Evolutionary conservation across 2,888 invertebrate genomes (phyloP).

Genomic region (Eulithis testata): DNA sequence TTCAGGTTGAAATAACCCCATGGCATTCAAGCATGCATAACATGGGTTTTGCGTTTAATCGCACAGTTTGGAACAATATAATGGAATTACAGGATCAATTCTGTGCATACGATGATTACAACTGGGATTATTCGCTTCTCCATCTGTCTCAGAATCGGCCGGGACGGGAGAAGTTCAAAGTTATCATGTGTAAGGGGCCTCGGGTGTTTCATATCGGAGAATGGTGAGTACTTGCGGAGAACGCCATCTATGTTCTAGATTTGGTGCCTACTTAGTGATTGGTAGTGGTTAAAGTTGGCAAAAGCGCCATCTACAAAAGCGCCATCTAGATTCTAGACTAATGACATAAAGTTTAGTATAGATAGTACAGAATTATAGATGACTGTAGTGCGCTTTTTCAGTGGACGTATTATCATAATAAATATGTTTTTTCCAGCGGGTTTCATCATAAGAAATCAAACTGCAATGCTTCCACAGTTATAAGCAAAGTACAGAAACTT

Average conservation of each 20-base stretch:
- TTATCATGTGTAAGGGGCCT: constrained; percentile 96
- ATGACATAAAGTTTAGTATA: too few relatives aligned
- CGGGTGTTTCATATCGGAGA: constrained; percentile 99
- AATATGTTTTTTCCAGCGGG: constrained; percentile 86
- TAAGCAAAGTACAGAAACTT: constrained; percentile 93
- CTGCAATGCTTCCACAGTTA: constrained; percentile 93
- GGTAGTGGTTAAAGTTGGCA: too few relatives aligned
- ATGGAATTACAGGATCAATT: constrained; percentile 93
- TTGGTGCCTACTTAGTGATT: too few relatives aligned
- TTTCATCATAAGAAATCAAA: constrained; percentile 97
- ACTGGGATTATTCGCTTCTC: constrained; percentile 99
- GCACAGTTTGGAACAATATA: constrained; percentile 93
- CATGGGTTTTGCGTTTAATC: constrained; percentile 99
- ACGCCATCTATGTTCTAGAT: not conserved
- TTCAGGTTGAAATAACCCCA: constrained; percentile 94
- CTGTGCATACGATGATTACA: constrained; percentile 99
- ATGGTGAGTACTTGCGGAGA: constrained; percentile 87
- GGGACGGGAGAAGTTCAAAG: constrained; percentile 88
- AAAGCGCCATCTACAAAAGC: not conserved
- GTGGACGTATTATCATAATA: not conserved
- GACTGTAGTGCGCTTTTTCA: too few relatives aligned
- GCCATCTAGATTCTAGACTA: not conserved
- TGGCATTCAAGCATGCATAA: constrained; percentile 99
- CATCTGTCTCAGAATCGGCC: constrained; percentile 94
- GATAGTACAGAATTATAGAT: too few relatives aligned